Evolutionary conservation across 2,797 vertebrate genomes (phyloP), one percentile per base, ranked within the genome.

Genomic region (Cottoperca gobio): DNA sequence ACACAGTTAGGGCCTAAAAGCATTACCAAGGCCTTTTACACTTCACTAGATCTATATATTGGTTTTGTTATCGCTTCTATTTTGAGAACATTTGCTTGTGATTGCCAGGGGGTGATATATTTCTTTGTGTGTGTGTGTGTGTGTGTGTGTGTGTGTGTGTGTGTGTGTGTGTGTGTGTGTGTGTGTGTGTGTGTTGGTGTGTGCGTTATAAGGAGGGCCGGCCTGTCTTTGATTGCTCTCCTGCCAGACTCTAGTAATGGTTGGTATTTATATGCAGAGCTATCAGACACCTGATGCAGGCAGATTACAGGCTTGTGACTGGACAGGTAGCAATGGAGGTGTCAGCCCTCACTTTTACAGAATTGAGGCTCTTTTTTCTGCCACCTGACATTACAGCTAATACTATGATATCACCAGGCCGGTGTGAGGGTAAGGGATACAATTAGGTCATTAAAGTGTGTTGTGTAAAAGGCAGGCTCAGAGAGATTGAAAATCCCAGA

Each of bases 261-360:
- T 12, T 49, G 58, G 85, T 93, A 90, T 93, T 87, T 93, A 87
- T 89, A 89, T 80, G 80, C 68, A 49, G 73, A 67, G 80, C 82
- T 63, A 79, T 87, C 85, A 84, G 79, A 84, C 81, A 83, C 72
- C 81, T 89, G 92, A 91, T 90, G 85, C 89, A 80, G 70, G 81
- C 50, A 83, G 79, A 92, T 90, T 90, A 76, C 84, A 90, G 84
- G 78, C 69, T 88, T 70, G 65, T 16, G 65, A 52, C 52, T 70
- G 33, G 61, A 57, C 75, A 87, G 83, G 82, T 74, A 70, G 64
- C 79, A 74, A 37, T 83, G 61, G 50, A 83, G 60, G 43, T 85
- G 89, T 87, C 80, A 85, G 62, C 66, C 63, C 39, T 74, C 83
- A 72, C 83, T 81, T 88, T 86, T 31, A 84, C 43, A 80, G 50